Evolutionary conservation across 2,888 invertebrate species (phyloP).

Genomic region (Volucella zonaria): DNA sequence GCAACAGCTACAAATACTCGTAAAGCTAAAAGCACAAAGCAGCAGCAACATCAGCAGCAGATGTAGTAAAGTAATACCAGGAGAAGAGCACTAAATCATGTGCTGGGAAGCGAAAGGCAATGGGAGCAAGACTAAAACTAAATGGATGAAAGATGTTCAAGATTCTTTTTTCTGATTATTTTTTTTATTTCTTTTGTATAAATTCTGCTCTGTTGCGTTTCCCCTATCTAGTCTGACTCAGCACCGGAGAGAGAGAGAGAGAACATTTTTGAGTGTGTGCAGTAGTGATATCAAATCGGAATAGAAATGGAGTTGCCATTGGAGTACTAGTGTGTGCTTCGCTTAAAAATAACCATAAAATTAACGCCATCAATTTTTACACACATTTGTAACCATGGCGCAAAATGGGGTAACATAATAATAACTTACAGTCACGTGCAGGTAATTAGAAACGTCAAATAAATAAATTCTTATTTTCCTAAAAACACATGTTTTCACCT

Average conservation of each 20-base stretch:
- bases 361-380: no score
- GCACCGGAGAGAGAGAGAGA: slow-evolving; percentile 2
- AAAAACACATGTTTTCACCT: no score
- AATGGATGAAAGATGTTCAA: slow-evolving; percentile 38
- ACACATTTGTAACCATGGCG: no score
- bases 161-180: not conserved
- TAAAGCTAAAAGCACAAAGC: slow-evolving; percentile 5
- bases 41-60: slow-evolving; percentile 11
- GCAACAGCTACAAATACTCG: not conserved
- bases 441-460: no score
- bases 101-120: slow-evolving; percentile 12
- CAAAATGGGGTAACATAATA: no score
- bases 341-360: no score
- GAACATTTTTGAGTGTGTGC: not conserved
- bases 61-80: not conserved
- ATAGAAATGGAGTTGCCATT: slow-evolving; percentile 58
- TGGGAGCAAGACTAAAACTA: slow-evolving; percentile 31
- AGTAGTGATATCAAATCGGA: slow-evolving; percentile 25
- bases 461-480: no score
- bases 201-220: not conserved
- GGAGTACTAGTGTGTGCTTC: not conserved
- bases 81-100: slow-evolving; percentile 22
- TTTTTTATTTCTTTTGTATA: not conserved
- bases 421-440: no score
- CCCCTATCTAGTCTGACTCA: slow-evolving; percentile 18